These are phyloP conservation scores for Nowickia ferox DNA, from an alignment of 2,888 invertebrate species.

Conservation along the genomic window DNA sequence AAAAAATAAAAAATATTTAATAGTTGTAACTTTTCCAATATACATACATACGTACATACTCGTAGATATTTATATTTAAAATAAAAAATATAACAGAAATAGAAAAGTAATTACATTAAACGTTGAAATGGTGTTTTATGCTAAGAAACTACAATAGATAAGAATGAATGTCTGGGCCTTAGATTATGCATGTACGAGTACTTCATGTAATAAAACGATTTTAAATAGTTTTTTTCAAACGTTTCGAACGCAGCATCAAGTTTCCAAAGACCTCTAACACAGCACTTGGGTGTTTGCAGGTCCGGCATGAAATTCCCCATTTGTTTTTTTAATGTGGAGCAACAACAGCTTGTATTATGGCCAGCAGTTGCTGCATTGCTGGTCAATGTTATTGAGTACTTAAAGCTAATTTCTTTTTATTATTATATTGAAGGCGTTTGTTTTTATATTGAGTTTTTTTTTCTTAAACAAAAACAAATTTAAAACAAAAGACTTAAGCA, in stretches of 20 bases:
- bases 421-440: slow-evolving; percentile 45
- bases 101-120: slow-evolving; percentile 64
- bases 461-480: background rate
- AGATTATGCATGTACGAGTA: background rate
- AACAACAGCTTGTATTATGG: slow-evolving; percentile 1
- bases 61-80: background rate
- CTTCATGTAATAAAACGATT: slow-evolving; percentile 20
- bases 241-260: slow-evolving; percentile 33
- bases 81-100: slow-evolving; percentile 38
- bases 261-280: background rate
- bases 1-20: background rate
- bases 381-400: slow-evolving; percentile 54
- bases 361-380: background rate
- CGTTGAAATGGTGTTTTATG: slow-evolving; percentile 55
- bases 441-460: background rate
- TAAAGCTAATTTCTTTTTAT: background rate
- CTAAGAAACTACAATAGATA: slow-evolving; percentile 4
- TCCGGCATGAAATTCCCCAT: slow-evolving; percentile 70
- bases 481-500: slow-evolving; percentile 60
- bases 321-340: slow-evolving; percentile 21
- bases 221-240: slow-evolving; percentile 48
- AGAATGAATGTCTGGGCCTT: slow-evolving; percentile 23
- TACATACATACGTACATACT: background rate
- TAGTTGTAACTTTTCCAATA: background rate
- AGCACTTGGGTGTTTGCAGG: slow-evolving; percentile 29